Evolutionary conservation across 2,888 invertebrate species (phyloP).

Genomic region (Stegophylla sp.): DNA sequence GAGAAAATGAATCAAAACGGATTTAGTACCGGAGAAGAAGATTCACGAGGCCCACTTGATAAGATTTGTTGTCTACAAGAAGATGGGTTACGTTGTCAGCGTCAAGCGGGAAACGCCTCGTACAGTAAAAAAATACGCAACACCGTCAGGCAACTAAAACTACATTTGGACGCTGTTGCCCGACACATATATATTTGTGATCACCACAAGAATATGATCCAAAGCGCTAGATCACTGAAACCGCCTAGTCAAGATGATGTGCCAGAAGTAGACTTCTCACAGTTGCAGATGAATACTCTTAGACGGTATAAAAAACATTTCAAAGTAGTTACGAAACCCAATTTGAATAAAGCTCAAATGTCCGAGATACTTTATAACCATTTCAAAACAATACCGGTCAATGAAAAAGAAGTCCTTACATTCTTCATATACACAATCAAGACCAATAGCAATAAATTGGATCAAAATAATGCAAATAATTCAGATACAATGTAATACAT

Average conservation of each 20-base stretch:
- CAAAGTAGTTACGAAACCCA: slow-evolving; percentile 88
- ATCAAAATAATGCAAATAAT: slow-evolving; percentile 78
- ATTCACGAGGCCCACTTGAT: slow-evolving; percentile 85
- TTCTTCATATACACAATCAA: slow-evolving; percentile 96
- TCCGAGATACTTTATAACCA: slow-evolving; percentile 96
- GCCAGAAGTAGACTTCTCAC: slow-evolving; percentile 92
- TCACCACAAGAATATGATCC: slow-evolving; percentile 93
- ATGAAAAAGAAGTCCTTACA: slow-evolving; percentile 92
- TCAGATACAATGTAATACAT: slow-evolving; percentile 68
- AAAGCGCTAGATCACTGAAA: slow-evolving; percentile 92
- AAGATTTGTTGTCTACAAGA: slow-evolving; percentile 92
- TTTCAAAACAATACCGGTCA: slow-evolving; percentile 92
- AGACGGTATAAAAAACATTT: slow-evolving; percentile 92
- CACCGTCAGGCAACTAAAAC: slow-evolving; percentile 89
- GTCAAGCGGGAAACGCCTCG: slow-evolving; percentile 91
- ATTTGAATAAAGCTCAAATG: slow-evolving; percentile 92
- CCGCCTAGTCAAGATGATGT: slow-evolving; percentile 93
- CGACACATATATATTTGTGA: slow-evolving; percentile 97
- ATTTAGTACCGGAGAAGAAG: slow-evolving; percentile 89
- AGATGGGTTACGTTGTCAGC: slow-evolving; percentile 83
- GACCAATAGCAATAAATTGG: slow-evolving; percentile 86
- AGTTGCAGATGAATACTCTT: slow-evolving; percentile 92
- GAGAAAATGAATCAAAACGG: slow-evolving; percentile 70
- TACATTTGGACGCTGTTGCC: slow-evolving; percentile 80
- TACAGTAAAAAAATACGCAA: slow-evolving; percentile 97